Evolutionary conservation across 2,113 vertebrate species (phyloP).

Genomic region (Dicentrarchus labrax): DNA sequence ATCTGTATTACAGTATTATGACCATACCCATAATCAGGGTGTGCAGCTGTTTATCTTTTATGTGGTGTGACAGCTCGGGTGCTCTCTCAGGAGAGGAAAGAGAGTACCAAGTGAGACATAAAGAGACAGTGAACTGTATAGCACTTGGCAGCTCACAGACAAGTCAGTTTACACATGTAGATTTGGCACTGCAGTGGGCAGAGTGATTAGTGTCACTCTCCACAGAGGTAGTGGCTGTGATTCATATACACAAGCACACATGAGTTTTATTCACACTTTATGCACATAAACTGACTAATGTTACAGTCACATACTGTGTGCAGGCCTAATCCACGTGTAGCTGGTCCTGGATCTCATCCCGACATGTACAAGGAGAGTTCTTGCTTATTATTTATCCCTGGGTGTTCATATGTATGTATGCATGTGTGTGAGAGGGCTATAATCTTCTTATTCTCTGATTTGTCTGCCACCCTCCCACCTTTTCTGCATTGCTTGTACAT

Average conservation of each 20-base stretch:
- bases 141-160: constrained; percentile 30
- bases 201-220: constrained; percentile 36
- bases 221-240: constrained; percentile 31
- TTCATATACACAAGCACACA: constrained; percentile 10
- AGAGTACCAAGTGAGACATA: background rate
- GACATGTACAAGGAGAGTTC: background rate
- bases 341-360: background rate
- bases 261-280: constrained; percentile 7
- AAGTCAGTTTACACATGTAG: constrained; percentile 9
- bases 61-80: background rate
- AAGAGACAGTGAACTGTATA: constrained; percentile 17
- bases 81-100: background rate
- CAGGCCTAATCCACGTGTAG: background rate
- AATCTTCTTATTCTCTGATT: constrained; percentile 18
- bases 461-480: background rate
- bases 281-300: constrained; percentile 12
- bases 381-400: background rate
- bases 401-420: background rate
- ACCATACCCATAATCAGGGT: background rate
- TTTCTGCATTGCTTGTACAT: background rate
- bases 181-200: constrained; percentile 24
- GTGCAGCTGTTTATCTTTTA: background rate
- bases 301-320: background rate
- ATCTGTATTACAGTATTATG: background rate
- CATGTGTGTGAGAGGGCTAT: background rate